These are phyloP conservation scores for Tetragnatha versicolor DNA, from an alignment of 1,140 invertebrate genomes.

Conservation along the genomic window DNA sequence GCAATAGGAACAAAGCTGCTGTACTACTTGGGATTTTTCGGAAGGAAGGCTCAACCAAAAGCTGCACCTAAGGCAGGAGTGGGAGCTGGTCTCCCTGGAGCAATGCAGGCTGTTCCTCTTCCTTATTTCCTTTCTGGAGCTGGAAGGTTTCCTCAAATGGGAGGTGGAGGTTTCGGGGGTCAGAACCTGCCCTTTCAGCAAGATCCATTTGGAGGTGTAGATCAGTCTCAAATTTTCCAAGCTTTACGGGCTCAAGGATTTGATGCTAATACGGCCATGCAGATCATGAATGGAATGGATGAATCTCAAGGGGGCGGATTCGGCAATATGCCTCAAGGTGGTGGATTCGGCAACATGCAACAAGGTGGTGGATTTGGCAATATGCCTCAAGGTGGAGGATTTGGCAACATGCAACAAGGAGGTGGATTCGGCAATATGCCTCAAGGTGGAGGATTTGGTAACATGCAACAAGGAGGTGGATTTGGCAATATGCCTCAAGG, in stretches of 20 bases:
- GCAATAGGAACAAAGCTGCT: slow-evolving; percentile 33
- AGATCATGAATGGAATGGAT: slow-evolving; percentile 1
- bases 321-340: background rate
- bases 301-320: background rate
- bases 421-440: background rate
- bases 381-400: background rate
- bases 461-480: background rate
- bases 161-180: slow-evolving; percentile 4
- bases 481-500: background rate
- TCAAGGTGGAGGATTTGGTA: background rate
- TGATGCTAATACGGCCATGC: slow-evolving; percentile 35
- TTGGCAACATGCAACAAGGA: background rate
- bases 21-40: slow-evolving; percentile 38
- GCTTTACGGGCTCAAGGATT: slow-evolving; percentile 31
- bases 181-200: background rate
- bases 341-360: background rate
- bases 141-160: slow-evolving; percentile 10
- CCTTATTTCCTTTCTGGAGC: slow-evolving; percentile 22
- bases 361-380: background rate
- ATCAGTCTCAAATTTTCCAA: slow-evolving; percentile 27
- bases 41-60: background rate
- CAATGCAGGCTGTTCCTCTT: background rate
- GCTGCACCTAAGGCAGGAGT: background rate
- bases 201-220: background rate
- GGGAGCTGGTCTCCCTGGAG: background rate